Evolutionary conservation across 2,888 invertebrate genomes (phyloP).

Genomic region (Perdita meconis): DNA sequence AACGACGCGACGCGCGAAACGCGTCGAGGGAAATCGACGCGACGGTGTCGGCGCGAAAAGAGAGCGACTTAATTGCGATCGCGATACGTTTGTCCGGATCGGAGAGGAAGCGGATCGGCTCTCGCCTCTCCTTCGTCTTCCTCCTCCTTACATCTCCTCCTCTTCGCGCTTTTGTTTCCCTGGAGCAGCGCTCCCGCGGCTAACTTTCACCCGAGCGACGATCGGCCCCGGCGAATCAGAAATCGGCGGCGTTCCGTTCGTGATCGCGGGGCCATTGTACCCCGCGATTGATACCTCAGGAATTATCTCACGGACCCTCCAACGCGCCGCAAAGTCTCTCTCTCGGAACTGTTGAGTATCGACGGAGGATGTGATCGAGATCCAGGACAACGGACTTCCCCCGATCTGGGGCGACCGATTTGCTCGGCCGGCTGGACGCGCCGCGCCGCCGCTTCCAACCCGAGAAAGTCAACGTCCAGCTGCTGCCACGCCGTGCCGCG

Average conservation of each 20-base stretch:
- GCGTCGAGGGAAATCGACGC: slow-evolving; percentile 63
- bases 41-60: slow-evolving; percentile 32
- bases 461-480: slow-evolving; percentile 27
- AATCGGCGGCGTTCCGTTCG: not conserved
- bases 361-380: not conserved
- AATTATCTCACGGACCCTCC: too few species aligned
- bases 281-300: not conserved
- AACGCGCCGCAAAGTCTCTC: too few species aligned
- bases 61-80: slow-evolving; percentile 63
- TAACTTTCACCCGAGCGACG: slow-evolving; percentile 59
- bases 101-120: slow-evolving; percentile 45
- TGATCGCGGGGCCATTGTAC: not conserved
- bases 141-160: not conserved
- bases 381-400: slow-evolving; percentile 19
- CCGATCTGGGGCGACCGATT: slow-evolving; percentile 11
- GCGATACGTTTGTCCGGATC: slow-evolving; percentile 61
- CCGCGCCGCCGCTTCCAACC: too few species aligned
- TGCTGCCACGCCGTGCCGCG: too few species aligned
- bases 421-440: not conserved
- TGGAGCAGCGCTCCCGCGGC: slow-evolving; percentile 8
- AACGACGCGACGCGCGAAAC: slow-evolving; percentile 38
- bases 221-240: slow-evolving; percentile 1
- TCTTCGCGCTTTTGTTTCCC: slow-evolving; percentile 35
- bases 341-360: too few species aligned
- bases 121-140: slow-evolving; percentile 1